phyloP scores from a whole-genome alignment of 64 coral and sea anemone species.

The Acropora yongei region DNA sequence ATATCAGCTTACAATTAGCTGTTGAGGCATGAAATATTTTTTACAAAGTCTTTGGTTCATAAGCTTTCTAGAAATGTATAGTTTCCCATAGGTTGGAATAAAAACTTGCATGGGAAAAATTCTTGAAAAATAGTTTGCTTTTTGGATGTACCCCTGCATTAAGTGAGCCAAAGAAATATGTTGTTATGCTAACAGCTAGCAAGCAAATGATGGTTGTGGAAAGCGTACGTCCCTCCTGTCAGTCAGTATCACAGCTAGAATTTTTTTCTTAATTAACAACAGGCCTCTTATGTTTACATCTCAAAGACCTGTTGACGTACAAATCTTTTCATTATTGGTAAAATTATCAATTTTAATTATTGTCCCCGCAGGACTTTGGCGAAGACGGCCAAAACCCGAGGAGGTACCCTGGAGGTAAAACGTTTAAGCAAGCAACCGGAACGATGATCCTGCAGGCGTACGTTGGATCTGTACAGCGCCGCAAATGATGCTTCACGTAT shows the following conservation, averaged over 20 bases:
- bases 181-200: slow-evolving; percentile 1
- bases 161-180: background rate
- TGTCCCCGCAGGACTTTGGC: no score
- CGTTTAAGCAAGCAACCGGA: no score
- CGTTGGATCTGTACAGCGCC: no score
- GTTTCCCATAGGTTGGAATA: background rate
- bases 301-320: slow-evolving; percentile 17
- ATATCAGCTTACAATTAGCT: slow-evolving; percentile 37
- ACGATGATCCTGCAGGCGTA: no score
- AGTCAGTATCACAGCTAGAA: slow-evolving; percentile 19
- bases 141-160: slow-evolving; percentile 6
- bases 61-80: slow-evolving; percentile 30
- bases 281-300: background rate
- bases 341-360: slow-evolving; percentile 17
- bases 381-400: no score
- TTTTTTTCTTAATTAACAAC: slow-evolving; percentile 8
- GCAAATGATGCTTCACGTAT: no score
- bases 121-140: slow-evolving; percentile 17
- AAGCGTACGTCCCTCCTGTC: background rate
- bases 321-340: slow-evolving; percentile 17
- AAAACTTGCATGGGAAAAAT: background rate
- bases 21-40: background rate
- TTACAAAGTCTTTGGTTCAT: background rate
- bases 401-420: no score
- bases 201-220: background rate